Evolutionary conservation across 1,140 invertebrate genomes (phyloP).

Genomic region (Globodera rostochiensis): DNA sequence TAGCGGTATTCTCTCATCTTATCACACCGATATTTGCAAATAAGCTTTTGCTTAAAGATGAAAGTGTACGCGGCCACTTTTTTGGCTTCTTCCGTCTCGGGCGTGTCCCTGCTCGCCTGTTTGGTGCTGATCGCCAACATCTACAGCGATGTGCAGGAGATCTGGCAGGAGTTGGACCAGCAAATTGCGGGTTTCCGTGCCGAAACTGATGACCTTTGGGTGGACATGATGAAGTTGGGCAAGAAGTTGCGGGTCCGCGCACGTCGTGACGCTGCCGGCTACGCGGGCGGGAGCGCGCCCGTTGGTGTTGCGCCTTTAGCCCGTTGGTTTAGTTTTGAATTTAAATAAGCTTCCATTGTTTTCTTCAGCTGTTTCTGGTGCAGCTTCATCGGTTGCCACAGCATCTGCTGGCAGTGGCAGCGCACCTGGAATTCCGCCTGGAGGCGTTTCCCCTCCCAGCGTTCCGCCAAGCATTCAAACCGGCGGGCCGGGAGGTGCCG

Average conservation of each 20-base stretch:
- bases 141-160: slow-evolving; percentile 59
- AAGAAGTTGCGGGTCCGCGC: slow-evolving; percentile 28
- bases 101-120: slow-evolving; percentile 55
- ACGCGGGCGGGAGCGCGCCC: slow-evolving; percentile 31
- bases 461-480: slow-evolving; percentile 46
- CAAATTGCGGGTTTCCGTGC: slow-evolving; percentile 58
- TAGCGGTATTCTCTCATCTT: too few species aligned
- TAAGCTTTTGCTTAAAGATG: slow-evolving; percentile 33
- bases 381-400: slow-evolving; percentile 1
- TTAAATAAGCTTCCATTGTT: not conserved
- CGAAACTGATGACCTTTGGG: slow-evolving; percentile 63
- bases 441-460: slow-evolving; percentile 46
- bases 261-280: slow-evolving; percentile 51
- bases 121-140: slow-evolving; percentile 56
- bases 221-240: slow-evolving; percentile 53
- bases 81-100: slow-evolving; percentile 61
- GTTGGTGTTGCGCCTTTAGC: not conserved
- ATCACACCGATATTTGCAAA: too few species aligned
- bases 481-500: slow-evolving; percentile 25
- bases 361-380: not conserved
- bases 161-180: slow-evolving; percentile 60
- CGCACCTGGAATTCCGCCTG: slow-evolving; percentile 27
- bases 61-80: slow-evolving; percentile 65
- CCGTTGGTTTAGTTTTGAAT: not conserved
- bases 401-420: slow-evolving; percentile 20